Evolutionary conservation across 2,888 invertebrate genomes (phyloP), one percentile per base, ranked within the genome.

Genomic region (Lottia scabra): DNA sequence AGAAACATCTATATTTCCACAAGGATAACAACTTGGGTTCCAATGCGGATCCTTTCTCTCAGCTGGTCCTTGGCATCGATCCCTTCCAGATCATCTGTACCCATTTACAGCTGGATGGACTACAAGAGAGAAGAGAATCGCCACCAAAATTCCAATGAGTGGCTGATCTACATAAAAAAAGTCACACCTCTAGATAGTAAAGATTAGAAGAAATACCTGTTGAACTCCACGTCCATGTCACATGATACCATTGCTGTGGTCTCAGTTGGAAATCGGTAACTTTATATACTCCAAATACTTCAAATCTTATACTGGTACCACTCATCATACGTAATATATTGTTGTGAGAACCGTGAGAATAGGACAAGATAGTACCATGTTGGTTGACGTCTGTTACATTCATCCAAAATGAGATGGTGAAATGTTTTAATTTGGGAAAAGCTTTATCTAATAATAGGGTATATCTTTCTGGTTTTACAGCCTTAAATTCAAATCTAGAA

Each of bases 401-500:
- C 19, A 89, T 77, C 87, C 88, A 89, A 68, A 88, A 84, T 15
- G 84, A 82, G 64, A 89, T 83, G 15, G 88, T 88, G 71, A 89
- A 88, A 19, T 81, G 71, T 3, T 72, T 68, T 43, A 89, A 82
- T 43, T 77, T 78, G 2, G 89, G 88, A 71, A 89, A 87, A 1
- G 86, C 83, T 70, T 87, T 87, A 66, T 85, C 85, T 63, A 85
- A 76, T 13, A 89, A 78, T 5, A 87, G 70, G 10, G 86, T 84
- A 77, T 86, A 86, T n/a, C 86, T 78, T 2, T 82, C 80, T 0
- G 84, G 83, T 19, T 68, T 63, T 45, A 78, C 77, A 3, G 78
- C 72, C 67, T 79, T 76, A 73, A 86, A 87, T 72, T 85, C 87
- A n/a, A 87, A 79, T 38, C 85, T 70, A 0, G 87, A 87, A 75